phyloP scores from a whole-genome alignment of 2,797 vertebrate species.

The Eulemur rubriventer region DNA sequence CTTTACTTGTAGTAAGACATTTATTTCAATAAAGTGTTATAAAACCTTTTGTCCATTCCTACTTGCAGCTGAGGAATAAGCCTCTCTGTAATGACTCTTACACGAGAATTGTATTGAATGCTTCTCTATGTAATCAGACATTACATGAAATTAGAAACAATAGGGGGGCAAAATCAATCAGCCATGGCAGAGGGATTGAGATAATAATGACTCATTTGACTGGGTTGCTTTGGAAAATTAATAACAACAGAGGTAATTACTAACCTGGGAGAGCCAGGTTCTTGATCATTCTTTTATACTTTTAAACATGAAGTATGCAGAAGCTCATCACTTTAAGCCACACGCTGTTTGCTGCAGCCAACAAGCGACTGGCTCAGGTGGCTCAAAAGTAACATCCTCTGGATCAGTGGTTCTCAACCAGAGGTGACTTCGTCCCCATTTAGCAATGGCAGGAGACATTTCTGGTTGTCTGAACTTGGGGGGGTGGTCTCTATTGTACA shows the following conservation, averaged over 20 bases:
- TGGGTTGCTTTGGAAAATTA: constrained; percentile 82
- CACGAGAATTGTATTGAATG: constrained; percentile 35
- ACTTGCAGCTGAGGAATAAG: constrained; percentile 65
- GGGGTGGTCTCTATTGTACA: not conserved
- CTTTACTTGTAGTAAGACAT: constrained; percentile 57
- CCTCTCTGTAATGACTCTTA: constrained; percentile 65
- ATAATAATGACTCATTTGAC: constrained; percentile 80
- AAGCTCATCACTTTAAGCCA: constrained; percentile 16
- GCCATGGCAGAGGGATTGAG: constrained; percentile 77
- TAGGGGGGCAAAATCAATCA: constrained; percentile 82
- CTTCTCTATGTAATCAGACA: constrained; percentile 70
- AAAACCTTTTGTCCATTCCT: constrained; percentile 58
- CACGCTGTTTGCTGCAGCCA: not conserved
- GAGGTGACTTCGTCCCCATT: not conserved
- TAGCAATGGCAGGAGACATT: not conserved
- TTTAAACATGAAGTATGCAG: constrained; percentile 54
- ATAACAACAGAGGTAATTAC: constrained; percentile 82
- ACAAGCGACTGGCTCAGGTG: not conserved
- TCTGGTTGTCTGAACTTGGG: not conserved
- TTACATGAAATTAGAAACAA: constrained; percentile 81
- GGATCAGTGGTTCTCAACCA: not conserved
- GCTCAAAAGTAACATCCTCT: not conserved
- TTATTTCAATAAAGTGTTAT: constrained; percentile 68
- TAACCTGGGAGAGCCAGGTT: constrained; percentile 76
- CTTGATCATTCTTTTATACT: constrained; percentile 75